phyloP scores from a whole-genome alignment of 2,888 invertebrate species.

The Hypsopygia costalis region DNA sequence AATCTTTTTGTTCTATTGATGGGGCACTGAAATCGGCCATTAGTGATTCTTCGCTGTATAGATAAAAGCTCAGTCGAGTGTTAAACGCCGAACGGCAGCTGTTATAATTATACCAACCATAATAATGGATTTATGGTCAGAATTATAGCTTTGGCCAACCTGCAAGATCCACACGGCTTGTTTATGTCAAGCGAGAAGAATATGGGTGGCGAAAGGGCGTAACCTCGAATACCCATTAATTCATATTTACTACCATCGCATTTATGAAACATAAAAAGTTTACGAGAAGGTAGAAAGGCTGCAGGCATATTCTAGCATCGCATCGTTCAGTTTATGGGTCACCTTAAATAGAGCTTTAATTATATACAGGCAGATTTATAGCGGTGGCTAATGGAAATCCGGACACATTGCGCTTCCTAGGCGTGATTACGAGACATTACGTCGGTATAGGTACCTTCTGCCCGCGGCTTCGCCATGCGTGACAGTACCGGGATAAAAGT shows the following conservation, averaged over 20 bases:
- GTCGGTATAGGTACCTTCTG: too few relatives aligned
- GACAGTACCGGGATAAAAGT: too few relatives aligned
- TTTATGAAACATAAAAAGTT: conserved; percentile 76
- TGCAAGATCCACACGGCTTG: conserved; percentile 42
- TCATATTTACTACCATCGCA: conserved; percentile 68
- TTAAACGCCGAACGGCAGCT: conserved; percentile 14
- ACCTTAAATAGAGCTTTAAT: conserved; percentile 64
- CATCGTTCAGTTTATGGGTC: conserved; percentile 57
- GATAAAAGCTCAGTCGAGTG: conserved; percentile 10
- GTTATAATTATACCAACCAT: conserved; percentile 33
- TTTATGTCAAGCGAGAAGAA: conserved; percentile 45
- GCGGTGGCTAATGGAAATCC: conserved; percentile 42
- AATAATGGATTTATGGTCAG: conserved; percentile 35
- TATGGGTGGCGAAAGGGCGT: conserved; percentile 46
- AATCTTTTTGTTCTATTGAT: too few relatives aligned
- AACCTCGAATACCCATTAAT: conserved; percentile 67
- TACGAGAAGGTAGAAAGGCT: conserved; percentile 66
- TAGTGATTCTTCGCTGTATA: conserved; percentile 3
- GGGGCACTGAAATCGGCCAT: neutral
- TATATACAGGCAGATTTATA: conserved; percentile 50
- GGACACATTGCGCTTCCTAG: conserved; percentile 11
- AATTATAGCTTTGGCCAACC: conserved; percentile 36
- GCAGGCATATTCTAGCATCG: conserved; percentile 49
- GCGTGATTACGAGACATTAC: too few relatives aligned
- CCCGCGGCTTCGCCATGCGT: too few relatives aligned